Evolutionary conservation across 2,113 vertebrate genomes (phyloP).

Genomic region (Crotophaga sulcirostris): DNA sequence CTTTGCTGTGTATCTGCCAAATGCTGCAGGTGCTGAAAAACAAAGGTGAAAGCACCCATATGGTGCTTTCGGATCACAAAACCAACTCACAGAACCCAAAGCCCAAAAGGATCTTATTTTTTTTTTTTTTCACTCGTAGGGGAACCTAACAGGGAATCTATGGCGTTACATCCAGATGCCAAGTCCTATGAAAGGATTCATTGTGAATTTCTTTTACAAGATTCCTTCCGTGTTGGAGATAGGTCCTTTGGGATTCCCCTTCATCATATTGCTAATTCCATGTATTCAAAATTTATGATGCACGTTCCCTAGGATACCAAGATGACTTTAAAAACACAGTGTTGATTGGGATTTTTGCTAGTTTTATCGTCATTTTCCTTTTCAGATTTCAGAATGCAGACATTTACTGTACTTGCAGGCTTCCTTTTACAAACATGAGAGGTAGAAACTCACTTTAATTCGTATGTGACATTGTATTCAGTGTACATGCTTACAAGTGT

Average conservation of each 20-base stretch:
- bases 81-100: background rate
- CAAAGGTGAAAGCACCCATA: constrained; percentile 58
- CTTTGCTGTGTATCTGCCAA: constrained; percentile 28
- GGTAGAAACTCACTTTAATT: background rate
- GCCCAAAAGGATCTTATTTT: background rate
- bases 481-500: background rate
- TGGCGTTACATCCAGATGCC: background rate
- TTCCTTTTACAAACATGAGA: background rate
- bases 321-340: background rate
- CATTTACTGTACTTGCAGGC: background rate
- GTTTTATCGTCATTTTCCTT: background rate
- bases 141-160: background rate
- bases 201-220: constrained; percentile 50
- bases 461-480: background rate
- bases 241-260: constrained; percentile 4
- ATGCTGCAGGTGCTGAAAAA: constrained; percentile 44
- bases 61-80: background rate
- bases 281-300: constrained; percentile 48
- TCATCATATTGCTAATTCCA: constrained; percentile 45
- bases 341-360: background rate
- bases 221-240: constrained; percentile 35
- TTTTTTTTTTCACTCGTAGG: background rate
- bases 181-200: constrained; percentile 43
- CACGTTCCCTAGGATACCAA: background rate
- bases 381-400: background rate